A percentile compares a stretch with the other conserved stretches of the same genome.
Evolutionary conservation across 2,797 vertebrate species (phyloP).

Genomic region (Gorsachius magnificus): DNA sequence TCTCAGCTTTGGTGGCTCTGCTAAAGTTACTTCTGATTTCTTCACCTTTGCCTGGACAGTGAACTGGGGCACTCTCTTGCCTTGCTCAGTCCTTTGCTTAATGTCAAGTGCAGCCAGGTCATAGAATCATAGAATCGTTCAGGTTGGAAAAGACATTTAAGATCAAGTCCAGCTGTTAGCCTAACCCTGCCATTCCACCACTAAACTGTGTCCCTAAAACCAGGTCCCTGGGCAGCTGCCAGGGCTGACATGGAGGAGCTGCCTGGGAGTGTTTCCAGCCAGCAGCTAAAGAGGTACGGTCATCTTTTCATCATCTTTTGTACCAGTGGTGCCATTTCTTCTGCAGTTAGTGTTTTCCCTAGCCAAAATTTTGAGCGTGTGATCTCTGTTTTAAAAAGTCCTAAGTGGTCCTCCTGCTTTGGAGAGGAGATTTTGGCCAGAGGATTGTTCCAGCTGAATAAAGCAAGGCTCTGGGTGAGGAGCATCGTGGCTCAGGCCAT

Average conservation of each 20-base stretch:
- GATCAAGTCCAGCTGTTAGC: too few species aligned
- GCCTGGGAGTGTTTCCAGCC: not conserved
- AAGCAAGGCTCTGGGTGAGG: not conserved
- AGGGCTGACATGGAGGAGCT: not conserved
- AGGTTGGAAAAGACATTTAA: too few species aligned
- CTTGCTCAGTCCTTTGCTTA: not conserved
- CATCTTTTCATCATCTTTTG: not conserved
- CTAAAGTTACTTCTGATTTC: not conserved
- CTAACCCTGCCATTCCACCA: too few species aligned
- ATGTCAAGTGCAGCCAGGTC: not conserved
- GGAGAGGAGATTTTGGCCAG: not conserved
- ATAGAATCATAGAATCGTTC: too few species aligned
- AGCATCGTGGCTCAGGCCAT: not conserved
- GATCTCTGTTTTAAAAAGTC: not conserved
- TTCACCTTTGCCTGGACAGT: not conserved
- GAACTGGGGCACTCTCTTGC: not conserved
- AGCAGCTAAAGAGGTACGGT: not conserved
- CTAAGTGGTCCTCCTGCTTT: not conserved
- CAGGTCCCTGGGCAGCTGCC: not conserved
- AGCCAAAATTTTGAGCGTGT: not conserved
- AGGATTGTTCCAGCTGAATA: not conserved
- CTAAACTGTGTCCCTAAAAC: too few species aligned
- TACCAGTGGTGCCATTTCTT: not conserved
- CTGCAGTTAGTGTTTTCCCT: not conserved
- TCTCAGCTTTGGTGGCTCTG: not conserved